Conservation (phyloP, 2,888 invertebrate species). For the Plebejus melissa region DNA sequence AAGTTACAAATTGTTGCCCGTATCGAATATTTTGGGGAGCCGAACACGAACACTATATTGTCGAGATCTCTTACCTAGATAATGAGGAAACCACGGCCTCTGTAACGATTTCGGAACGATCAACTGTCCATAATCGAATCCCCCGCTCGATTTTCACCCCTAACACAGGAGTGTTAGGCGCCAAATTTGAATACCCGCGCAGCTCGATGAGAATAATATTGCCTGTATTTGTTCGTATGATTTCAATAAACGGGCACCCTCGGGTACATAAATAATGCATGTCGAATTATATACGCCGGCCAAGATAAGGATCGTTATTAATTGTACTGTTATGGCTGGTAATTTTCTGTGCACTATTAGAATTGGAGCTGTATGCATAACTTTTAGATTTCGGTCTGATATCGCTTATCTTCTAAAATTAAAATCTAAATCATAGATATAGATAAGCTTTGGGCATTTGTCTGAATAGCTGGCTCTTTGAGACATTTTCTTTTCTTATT, state of each 20-base stretch:
- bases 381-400: not conserved
- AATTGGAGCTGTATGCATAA: conserved; percentile 6
- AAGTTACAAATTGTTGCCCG: conserved; percentile 44
- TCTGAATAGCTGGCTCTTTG: not conserved
- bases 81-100: conserved; percentile 40
- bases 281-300: conserved; percentile 58
- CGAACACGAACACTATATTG: conserved; percentile 46
- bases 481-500: not conserved
- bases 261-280: conserved; percentile 71
- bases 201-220: conserved; percentile 24
- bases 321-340: conserved; percentile 27
- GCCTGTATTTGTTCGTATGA: conserved; percentile 59
- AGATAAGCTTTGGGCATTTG: not conserved
- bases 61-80: conserved; percentile 45
- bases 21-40: conserved; percentile 46
- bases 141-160: conserved; percentile 2
- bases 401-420: conserved; percentile 11
- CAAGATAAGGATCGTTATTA: conserved; percentile 40
- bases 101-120: conserved; percentile 26
- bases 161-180: not conserved
- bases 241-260: conserved; percentile 70
- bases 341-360: conserved; percentile 28
- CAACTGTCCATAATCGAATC: conserved; percentile 20
- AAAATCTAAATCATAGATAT: not conserved
- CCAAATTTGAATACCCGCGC: not conserved